phyloP scores from a whole-genome alignment of 2,888 invertebrate genomes.

The Tipula vernalis region DNA sequence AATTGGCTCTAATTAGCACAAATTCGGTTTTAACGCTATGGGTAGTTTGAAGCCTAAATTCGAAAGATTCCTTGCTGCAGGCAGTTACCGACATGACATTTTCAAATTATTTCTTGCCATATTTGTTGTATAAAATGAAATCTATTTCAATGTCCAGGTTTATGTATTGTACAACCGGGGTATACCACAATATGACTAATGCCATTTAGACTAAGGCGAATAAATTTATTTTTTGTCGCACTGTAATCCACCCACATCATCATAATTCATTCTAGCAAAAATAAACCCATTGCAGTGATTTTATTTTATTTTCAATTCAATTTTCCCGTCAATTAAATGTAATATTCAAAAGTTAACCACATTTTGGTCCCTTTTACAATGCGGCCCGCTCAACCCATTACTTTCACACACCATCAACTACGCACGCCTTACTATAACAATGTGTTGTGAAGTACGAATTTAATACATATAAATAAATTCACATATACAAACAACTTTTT shows the following conservation, averaged over 20 bases:
- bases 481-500: neutral
- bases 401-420: neutral
- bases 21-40: no score
- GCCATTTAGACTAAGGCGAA: neutral
- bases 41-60: no score
- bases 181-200: neutral
- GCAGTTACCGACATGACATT: no score
- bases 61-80: no score
- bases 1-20: no score
- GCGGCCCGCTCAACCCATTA: neutral
- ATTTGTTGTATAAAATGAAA: no score
- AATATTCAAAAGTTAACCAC: neutral
- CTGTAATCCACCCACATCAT: neutral
- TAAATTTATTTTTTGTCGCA: neutral
- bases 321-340: constrained; percentile 4
- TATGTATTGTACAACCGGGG: no score
- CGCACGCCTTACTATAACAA: neutral
- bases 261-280: neutral
- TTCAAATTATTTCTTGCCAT: no score
- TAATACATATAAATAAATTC: neutral
- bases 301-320: neutral
- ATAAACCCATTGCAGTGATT: neutral
- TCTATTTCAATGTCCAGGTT: no score
- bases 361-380: neutral
- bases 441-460: neutral